Percentiles rank a stretch among this genome's conserved stretches.
phyloP scores from a whole-genome alignment of 2,113 vertebrate species.

The Corvus moneduloides region DNA sequence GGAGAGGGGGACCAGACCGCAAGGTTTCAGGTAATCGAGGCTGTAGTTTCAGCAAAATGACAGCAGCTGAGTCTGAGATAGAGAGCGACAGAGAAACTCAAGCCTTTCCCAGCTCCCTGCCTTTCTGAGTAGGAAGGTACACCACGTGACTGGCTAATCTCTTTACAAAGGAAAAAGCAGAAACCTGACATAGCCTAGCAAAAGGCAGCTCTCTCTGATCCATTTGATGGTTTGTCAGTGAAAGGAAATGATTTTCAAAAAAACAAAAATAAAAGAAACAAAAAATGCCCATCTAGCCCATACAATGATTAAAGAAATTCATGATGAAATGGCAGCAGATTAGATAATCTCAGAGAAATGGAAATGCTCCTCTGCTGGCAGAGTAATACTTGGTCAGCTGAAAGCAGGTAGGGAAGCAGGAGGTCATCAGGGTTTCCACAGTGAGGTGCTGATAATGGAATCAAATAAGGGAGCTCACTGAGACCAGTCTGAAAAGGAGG shows the following conservation, averaged over 20 bases:
- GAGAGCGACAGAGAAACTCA: slow-evolving; percentile 35
- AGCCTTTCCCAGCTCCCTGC: slow-evolving; percentile 51
- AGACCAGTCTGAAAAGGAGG: slow-evolving; percentile 1
- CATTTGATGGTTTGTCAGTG: slow-evolving; percentile 51
- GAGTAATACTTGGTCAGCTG: slow-evolving; percentile 47
- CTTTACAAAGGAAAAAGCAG: slow-evolving; percentile 63
- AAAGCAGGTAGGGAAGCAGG: slow-evolving; percentile 14
- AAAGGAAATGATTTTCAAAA: slow-evolving; percentile 64
- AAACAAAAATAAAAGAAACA: background rate
- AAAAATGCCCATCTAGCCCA: slow-evolving; percentile 41
- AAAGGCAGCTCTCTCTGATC: slow-evolving; percentile 57
- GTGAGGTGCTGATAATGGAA: background rate
- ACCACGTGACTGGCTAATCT: slow-evolving; percentile 55
- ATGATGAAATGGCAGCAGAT: slow-evolving; percentile 70
- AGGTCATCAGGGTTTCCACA: slow-evolving; percentile 23
- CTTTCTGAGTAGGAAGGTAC: slow-evolving; percentile 42
- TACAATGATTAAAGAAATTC: slow-evolving; percentile 59
- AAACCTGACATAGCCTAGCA: slow-evolving; percentile 56
- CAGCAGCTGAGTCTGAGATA: slow-evolving; percentile 22
- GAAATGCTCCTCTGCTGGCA: slow-evolving; percentile 65
- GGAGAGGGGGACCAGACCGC: background rate
- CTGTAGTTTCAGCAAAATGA: background rate
- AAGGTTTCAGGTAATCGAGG: slow-evolving; percentile 26
- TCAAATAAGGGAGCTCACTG: background rate
- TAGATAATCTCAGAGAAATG: slow-evolving; percentile 72